A percentile compares a stretch with the other conserved stretches of the same genome.
Conservation (phyloP, 1,140 invertebrate genomes). For the Centruroides vittatus region DNA sequence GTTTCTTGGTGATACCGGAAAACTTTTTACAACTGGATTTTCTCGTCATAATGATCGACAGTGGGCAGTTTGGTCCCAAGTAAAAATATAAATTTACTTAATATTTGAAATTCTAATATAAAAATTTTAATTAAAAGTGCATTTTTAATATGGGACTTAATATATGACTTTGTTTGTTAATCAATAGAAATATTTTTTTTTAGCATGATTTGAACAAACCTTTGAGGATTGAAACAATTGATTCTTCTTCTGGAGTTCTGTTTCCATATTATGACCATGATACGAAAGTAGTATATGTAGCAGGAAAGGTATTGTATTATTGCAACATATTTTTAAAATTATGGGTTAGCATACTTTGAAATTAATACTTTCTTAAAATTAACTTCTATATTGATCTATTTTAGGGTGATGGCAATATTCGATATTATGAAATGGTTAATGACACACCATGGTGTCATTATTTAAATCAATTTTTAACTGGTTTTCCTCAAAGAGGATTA, state of each 20-base stretch:
- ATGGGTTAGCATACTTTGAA: not conserved
- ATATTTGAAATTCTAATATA: not conserved
- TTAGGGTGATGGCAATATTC: constrained; percentile 82
- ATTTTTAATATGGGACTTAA: not conserved
- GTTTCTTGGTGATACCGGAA: constrained; percentile 58
- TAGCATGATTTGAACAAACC: constrained; percentile 54
- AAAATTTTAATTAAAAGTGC: not conserved
- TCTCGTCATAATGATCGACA: constrained; percentile 76
- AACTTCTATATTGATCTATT: no score
- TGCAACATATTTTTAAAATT: not conserved
- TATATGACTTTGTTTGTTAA: not conserved
- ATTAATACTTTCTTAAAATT: not conserved
- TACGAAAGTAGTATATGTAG: constrained; percentile 68
- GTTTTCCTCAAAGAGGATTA: constrained; percentile 70
- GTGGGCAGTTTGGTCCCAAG: constrained; percentile 72
- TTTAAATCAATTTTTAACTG: constrained; percentile 81
- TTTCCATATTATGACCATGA: constrained; percentile 89
- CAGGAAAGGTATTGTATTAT: constrained; percentile 48
- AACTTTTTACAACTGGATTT: constrained; percentile 77
- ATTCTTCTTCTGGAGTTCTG: constrained; percentile 80
- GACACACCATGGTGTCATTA: constrained; percentile 73
- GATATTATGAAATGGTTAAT: constrained; percentile 83
- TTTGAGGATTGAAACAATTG: constrained; percentile 65
- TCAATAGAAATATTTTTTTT: not conserved
- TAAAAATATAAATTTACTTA: constrained; percentile 12